Base-by-base conservation (phyloP, 2,113 vertebrate species). In the Amphiprion percula region DNA sequence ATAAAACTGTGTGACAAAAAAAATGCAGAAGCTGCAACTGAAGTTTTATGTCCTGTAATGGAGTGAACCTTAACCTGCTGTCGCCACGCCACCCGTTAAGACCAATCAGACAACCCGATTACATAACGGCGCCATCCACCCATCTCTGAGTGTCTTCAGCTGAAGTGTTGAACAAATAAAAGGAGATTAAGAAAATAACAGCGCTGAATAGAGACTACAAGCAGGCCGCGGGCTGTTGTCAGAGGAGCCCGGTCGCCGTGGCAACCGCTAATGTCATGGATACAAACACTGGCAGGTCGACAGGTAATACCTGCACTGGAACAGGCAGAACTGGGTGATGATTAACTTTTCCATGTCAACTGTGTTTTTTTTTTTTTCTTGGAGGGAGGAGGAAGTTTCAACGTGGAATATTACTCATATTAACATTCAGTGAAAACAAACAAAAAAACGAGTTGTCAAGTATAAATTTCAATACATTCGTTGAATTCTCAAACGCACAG, bases 391-490 rank as follows among this genome's bases (percentile, higher is more conserved):
- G 69, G 64, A 83, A 73, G 70, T 67, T 80, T 59, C 0, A 0
- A 50, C 16, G 11, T 52, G 47, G 64, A 66, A 39, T 39, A 64
- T 68, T n/a, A 75, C 59, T 61, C 41, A 28, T 52, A 67, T 80
- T n/a, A 79, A 90, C 71, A 62, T 65, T 56, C 56, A 17, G 68
- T 26, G 5, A 85, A 70, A 83, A 77, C 33, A 37, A 37, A 37
- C 33, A 49, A 28, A 56, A 74, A 65, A 62, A 49, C 68, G 44
- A 62, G 41, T 49, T 1, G 89, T 92, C 86, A 91, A 92, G 90
- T 94, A 93, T 88, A 72, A 71, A 87, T 91, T 82, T 85, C 83
- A 84, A 76, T 90, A 93, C 89, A 94, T 94, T 91, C 89, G n/a
- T 80, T 69, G 71, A 67, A 90, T 76, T 79, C 76, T 80, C 77